Conservation (phyloP, 2,113 vertebrate species). For the Tapirus terrestris region DNA sequence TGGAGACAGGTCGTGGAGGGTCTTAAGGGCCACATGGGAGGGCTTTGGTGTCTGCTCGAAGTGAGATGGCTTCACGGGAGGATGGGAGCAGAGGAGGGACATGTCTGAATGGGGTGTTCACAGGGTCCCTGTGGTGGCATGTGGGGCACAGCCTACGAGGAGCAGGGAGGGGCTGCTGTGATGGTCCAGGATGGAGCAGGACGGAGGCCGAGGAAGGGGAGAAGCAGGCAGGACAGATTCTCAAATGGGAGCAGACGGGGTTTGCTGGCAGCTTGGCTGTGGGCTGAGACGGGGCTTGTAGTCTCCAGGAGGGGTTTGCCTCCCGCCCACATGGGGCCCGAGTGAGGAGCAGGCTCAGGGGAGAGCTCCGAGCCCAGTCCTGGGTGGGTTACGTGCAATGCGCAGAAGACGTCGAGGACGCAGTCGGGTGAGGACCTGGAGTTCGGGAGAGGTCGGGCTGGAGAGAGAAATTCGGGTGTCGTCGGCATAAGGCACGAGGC, state of each 20-base stretch:
- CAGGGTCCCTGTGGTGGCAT: not conserved
- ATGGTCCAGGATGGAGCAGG: not conserved
- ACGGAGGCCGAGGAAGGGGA: not conserved
- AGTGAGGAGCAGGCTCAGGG: not conserved
- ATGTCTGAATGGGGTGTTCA: not conserved
- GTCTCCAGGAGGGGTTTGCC: not conserved
- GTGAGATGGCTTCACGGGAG: rapidly evolving
- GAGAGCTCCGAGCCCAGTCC: not conserved
- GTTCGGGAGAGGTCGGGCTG: not conserved
- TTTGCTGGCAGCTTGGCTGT: not conserved
- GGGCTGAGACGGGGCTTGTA: not conserved
- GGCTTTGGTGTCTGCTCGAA: not conserved
- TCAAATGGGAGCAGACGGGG: not conserved
- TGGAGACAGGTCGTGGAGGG: rapidly evolving
- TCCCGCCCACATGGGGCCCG: not conserved
- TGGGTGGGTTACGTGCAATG: rapidly evolving
- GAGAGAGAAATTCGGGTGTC: not conserved
- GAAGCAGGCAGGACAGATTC: rapidly evolving
- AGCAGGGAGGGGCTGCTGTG: not conserved
- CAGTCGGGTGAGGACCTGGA: too few relatives aligned
- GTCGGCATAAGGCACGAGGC: not conserved
- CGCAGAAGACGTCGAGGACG: not conserved
- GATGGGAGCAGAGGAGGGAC: too few relatives aligned
- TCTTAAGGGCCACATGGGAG: not conserved
- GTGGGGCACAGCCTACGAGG: not conserved